Evolutionary conservation across 2,888 invertebrate species (phyloP).

Genomic region (Colostygia pectinataria): DNA sequence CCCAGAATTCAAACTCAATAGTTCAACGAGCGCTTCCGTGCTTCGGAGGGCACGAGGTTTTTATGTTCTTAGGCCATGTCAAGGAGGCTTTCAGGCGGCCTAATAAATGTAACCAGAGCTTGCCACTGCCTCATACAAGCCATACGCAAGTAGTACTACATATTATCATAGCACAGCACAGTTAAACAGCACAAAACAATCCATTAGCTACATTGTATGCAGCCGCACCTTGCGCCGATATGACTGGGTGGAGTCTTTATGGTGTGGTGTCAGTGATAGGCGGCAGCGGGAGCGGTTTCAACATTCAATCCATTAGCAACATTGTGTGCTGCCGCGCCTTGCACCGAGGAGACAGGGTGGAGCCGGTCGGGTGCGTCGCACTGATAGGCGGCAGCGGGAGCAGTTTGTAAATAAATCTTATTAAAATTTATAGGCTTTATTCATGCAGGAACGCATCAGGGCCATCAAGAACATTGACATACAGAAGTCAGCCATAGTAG

Average conservation of each 20-base stretch:
- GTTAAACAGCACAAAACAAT: slow-evolving; percentile 39
- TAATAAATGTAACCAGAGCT: no score
- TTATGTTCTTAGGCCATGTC: no score
- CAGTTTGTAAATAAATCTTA: no score
- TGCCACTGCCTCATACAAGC: no score
- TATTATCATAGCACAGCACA: slow-evolving; percentile 23
- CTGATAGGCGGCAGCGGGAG: neutral
- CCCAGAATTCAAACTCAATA: no score
- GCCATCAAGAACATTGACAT: no score
- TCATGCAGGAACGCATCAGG: no score
- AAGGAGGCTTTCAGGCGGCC: no score
- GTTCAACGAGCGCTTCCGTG: no score
- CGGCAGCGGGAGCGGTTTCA: slow-evolving; percentile 9
- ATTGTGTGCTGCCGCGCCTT: slow-evolving; percentile 34
- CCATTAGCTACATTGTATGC: slow-evolving; percentile 42
- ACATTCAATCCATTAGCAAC: slow-evolving; percentile 12
- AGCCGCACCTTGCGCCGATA: slow-evolving; percentile 37
- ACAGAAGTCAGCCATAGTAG: no score
- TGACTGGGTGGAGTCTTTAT: slow-evolving; percentile 61
- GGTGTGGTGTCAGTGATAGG: slow-evolving; percentile 6
- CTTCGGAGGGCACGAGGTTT: no score
- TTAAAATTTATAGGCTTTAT: no score
- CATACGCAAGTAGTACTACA: neutral
- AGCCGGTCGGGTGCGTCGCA: slow-evolving; percentile 51
- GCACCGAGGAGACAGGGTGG: slow-evolving; percentile 42